These are phyloP conservation scores for Sweltsa coloradensis DNA, from an alignment of 1,140 invertebrate genomes.

Conservation along the genomic window DNA sequence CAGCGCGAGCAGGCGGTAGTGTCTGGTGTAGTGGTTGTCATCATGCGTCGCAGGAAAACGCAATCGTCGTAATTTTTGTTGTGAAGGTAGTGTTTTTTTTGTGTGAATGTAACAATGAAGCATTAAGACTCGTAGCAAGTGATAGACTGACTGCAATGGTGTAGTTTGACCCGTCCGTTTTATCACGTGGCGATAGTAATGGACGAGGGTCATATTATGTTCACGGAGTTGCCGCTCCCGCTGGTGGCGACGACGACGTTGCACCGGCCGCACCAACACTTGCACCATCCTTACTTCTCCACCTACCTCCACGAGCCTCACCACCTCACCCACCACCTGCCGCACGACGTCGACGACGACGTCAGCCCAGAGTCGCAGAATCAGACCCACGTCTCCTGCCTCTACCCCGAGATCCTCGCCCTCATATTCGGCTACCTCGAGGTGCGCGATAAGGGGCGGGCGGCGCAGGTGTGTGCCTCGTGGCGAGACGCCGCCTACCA, in stretches of 20 bases:
- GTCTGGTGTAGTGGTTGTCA: too few relatives aligned
- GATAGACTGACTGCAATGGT: too few relatives aligned
- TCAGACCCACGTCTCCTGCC: constrained; percentile 68
- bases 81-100: too few relatives aligned
- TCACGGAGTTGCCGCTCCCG: constrained; percentile 6
- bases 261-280: not conserved
- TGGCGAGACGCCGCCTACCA: constrained; percentile 84
- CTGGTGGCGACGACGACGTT: constrained; percentile 1
- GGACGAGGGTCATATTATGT: constrained; percentile 3
- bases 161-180: too few relatives aligned
- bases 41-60: too few relatives aligned
- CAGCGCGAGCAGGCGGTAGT: not conserved
- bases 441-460: constrained; percentile 76
- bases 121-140: too few relatives aligned
- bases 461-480: constrained; percentile 76
- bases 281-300: not conserved
- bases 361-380: constrained; percentile 22
- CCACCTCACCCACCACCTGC: constrained; percentile 1
- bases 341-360: not conserved
- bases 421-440: constrained; percentile 84
- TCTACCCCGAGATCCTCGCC: constrained; percentile 86
- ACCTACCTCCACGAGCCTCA: not conserved
- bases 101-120: too few relatives aligned
- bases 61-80: too few relatives aligned
- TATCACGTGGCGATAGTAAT: too few relatives aligned